Evolutionary conservation across 2,888 invertebrate species (phyloP).

Genomic region (Trissoscelio sp.): DNA sequence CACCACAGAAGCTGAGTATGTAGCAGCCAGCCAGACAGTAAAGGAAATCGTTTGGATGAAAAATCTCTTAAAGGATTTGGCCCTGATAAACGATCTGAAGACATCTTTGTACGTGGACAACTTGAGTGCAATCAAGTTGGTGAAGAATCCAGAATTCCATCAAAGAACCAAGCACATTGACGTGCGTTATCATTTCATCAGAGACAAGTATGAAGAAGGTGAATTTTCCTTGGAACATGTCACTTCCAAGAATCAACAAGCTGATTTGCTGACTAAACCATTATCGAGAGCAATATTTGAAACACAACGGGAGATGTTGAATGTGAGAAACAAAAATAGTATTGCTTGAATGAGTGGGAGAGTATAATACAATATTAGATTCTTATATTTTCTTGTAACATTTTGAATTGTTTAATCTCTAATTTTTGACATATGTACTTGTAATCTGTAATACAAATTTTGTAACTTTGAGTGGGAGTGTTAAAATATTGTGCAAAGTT

Average conservation of each 20-base stretch:
- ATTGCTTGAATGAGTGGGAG: too few species aligned
- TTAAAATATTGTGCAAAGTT: too few species aligned
- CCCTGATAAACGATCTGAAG: background rate
- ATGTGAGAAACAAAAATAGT: background rate
- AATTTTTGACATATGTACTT: too few species aligned
- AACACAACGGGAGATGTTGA: background rate
- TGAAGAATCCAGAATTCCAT: constrained; percentile 56
- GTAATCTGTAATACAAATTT: background rate
- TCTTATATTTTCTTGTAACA: too few species aligned
- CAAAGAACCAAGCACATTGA: constrained; percentile 53
- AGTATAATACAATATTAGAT: too few species aligned
- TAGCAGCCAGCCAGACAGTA: constrained; percentile 1
- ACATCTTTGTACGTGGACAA: constrained; percentile 28
- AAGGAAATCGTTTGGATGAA: constrained; percentile 11
- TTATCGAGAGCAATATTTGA: background rate
- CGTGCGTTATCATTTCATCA: constrained; percentile 51
- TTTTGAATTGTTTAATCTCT: too few species aligned
- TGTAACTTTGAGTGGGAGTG: constrained; percentile 1
- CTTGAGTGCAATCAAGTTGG: constrained; percentile 48
- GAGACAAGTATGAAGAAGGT: background rate
- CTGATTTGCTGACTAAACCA: background rate
- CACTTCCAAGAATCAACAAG: background rate
- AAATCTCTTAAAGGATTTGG: background rate
- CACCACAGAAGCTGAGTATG: constrained; percentile 8
- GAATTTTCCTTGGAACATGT: background rate